A percentile compares a stretch with the other conserved stretches of the same genome.
Conservation (phyloP, 1,140 invertebrate species). For the Lerema accius region DNA sequence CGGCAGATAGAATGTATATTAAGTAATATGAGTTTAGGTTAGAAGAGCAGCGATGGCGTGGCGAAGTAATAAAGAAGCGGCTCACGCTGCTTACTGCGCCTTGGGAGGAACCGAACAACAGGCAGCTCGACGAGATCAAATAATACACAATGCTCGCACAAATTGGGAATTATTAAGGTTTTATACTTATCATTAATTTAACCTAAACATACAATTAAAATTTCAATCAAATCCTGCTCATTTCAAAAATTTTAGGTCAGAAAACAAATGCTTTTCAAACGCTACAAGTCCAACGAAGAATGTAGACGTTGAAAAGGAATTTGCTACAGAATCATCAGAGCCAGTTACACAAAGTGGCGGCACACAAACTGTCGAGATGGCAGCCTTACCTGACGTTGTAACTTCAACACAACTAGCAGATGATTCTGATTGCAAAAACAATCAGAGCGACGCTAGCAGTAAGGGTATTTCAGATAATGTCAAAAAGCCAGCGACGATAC, state of each 20-base stretch:
- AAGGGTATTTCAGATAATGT: slow-evolving; percentile 43
- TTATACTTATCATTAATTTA: too few species aligned
- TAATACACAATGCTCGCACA: slow-evolving; percentile 91
- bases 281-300: slow-evolving; percentile 51
- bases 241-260: slow-evolving; percentile 68
- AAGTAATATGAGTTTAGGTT: too few species aligned
- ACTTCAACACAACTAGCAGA: slow-evolving; percentile 54
- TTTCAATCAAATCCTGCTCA: neutral
- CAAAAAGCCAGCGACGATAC: slow-evolving; percentile 43
- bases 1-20: too few species aligned
- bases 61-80: slow-evolving; percentile 88
- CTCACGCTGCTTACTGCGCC: slow-evolving; percentile 86
- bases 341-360: slow-evolving; percentile 47
- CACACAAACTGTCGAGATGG: slow-evolving; percentile 51
- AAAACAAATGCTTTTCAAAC: slow-evolving; percentile 82
- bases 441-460: slow-evolving; percentile 48
- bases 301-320: slow-evolving; percentile 64
- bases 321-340: slow-evolving; percentile 46
- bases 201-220: too few species aligned
- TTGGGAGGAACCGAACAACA: slow-evolving; percentile 86
- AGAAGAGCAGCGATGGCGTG: slow-evolving; percentile 89
- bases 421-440: slow-evolving; percentile 56
- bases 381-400: slow-evolving; percentile 55
- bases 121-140: slow-evolving; percentile 87
- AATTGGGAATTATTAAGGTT: slow-evolving; percentile 90